phyloP scores from a whole-genome alignment of 1,140 invertebrate species.

The Physella acuta region DNA sequence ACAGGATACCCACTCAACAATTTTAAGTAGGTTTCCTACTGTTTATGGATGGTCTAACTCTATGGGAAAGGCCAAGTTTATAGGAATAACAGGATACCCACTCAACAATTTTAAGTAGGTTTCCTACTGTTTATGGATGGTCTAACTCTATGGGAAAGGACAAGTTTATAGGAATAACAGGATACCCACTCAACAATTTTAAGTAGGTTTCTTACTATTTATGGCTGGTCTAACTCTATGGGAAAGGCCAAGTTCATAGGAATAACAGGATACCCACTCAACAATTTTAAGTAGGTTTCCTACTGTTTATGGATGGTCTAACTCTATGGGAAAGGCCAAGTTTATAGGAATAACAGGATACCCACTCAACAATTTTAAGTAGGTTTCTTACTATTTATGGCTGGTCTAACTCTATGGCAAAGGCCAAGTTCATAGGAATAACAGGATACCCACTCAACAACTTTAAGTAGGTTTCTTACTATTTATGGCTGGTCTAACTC shows the following conservation, averaged over 20 bases:
- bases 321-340: constrained; percentile 76
- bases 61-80: constrained; percentile 77
- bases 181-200: constrained; percentile 78
- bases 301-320: too few relatives aligned
- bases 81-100: constrained; percentile 88
- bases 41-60: too few relatives aligned
- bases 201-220: constrained; percentile 65
- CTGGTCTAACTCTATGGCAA: too few relatives aligned
- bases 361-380: constrained; percentile 73
- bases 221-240: too few relatives aligned
- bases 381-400: too few relatives aligned
- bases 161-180: constrained; percentile 81
- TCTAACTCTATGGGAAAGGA: constrained; percentile 80
- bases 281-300: too few relatives aligned
- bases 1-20: constrained; percentile 82
- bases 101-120: constrained; percentile 70
- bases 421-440: constrained; percentile 80
- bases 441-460: constrained; percentile 82
- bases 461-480: constrained; percentile 67
- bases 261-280: too few relatives aligned
- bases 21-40: constrained; percentile 67
- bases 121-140: too few relatives aligned
- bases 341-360: constrained; percentile 89
- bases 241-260: too few relatives aligned
- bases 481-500: too few relatives aligned